Evolutionary conservation across 2,113 vertebrate species (phyloP), one percentile per base, ranked within the genome.

Genomic region (Phocoena sinus): DNA sequence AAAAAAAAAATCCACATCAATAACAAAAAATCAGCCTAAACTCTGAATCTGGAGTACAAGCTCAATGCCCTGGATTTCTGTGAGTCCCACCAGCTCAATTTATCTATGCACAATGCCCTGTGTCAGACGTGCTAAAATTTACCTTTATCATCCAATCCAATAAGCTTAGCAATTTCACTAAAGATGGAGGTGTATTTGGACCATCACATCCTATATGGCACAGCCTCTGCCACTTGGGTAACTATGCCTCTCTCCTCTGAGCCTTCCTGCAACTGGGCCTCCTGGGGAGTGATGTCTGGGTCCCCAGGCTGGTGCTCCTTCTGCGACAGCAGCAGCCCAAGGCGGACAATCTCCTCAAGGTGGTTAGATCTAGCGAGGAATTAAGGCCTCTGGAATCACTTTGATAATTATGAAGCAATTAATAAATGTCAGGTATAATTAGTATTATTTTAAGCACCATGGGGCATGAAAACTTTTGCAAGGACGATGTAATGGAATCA

Each of bases 31-130:
- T 58, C 56, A 58, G 20, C 56, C 53, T 58, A 12, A 21, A n/a
- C 5, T 23, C 62, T n/a, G 38, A 50, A 2, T 74, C 53, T 58
- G 33, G 18, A 83, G 13, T 44, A 6, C 70, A 62, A 71, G 25
- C 41, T 58, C 36, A 53, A 26, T 28, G 31, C 11, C 8, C 9
- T 6, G 17, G 4, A 53, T 10, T 80, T 17, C 68, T 15, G 4
- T 17, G 26, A 47, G 15, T 31, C 20, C 15, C 25, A 31, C 3
- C 21, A 33, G 12, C 14, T 44, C 2, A 0, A 3, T 12, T 26
- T 14, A 8, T 58, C 53, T 21, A 31, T 18, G 6, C 1, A 2
- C 4, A 3, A 4, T 0, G 5, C 10, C 15, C n/a, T 20, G 15
- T 1, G 31, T 36, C 77, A 33, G 4, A 31, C 5, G 2, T 25